Evolutionary conservation across 2,888 invertebrate species (phyloP).

Genomic region (Cryptosula pallasiana): DNA sequence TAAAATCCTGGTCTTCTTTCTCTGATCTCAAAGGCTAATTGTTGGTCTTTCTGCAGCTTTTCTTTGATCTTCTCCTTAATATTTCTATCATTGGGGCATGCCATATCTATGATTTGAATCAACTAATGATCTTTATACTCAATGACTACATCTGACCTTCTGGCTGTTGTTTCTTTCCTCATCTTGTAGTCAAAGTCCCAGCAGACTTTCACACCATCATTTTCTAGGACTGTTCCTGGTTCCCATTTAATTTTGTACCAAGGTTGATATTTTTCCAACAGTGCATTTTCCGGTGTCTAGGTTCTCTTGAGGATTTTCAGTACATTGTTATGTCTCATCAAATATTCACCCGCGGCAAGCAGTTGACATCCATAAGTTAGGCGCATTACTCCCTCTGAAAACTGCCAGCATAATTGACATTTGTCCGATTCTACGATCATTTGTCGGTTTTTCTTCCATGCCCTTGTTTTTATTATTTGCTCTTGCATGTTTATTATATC

Average conservation of each 20-base stretch:
- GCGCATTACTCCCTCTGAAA: not conserved
- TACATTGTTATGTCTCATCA: not conserved
- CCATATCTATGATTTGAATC: not conserved
- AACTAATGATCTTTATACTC: not conserved
- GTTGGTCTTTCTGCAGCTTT: not conserved
- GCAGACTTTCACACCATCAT: not conserved
- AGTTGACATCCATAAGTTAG: not conserved
- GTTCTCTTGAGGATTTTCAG: not conserved
- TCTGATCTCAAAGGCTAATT: not conserved
- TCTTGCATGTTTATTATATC: not conserved
- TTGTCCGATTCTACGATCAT: not conserved
- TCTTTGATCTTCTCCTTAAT: not conserved
- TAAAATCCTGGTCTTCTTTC: not conserved
- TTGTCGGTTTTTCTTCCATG: not conserved
- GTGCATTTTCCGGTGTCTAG: not conserved
- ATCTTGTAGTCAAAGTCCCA: not conserved
- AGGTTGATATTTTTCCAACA: not conserved
- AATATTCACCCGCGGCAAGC: not conserved
- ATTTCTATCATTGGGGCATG: not conserved
- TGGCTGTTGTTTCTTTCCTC: not conserved
- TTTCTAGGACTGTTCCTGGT: not conserved
- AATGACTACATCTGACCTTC: too few species aligned
- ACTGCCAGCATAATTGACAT: not conserved
- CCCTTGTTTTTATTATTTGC: not conserved
- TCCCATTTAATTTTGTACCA: not conserved